phyloP scores from a whole-genome alignment of 2,113 vertebrate genomes.

The Trematocara macrostoma region DNA sequence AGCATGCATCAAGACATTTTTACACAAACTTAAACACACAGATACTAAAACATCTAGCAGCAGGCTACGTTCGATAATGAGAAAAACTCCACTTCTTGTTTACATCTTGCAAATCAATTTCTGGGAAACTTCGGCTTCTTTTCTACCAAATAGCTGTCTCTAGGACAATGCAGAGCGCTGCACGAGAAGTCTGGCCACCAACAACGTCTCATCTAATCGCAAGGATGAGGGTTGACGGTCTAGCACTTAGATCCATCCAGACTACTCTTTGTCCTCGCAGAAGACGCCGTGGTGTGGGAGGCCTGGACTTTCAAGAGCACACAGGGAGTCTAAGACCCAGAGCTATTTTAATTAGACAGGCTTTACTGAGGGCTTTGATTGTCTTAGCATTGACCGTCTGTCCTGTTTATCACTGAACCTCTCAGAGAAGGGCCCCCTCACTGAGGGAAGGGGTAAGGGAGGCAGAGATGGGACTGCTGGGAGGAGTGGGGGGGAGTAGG shows the following conservation, averaged over 20 bases:
- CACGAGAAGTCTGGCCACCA: not conserved
- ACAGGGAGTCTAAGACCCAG: constrained; percentile 23
- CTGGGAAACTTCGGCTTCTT: not conserved
- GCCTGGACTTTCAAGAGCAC: not conserved
- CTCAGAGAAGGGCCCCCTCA: constrained; percentile 46
- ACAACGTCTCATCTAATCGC: not conserved
- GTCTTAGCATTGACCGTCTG: constrained; percentile 63
- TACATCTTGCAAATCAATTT: not conserved
- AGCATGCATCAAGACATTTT: not conserved
- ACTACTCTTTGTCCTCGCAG: not conserved
- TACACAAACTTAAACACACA: not conserved
- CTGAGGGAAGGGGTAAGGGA: constrained; percentile 12
- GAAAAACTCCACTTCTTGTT: not conserved
- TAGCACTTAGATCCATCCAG: not conserved
- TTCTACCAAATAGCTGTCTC: not conserved
- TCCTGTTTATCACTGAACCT: constrained; percentile 57
- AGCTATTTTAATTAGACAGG: constrained; percentile 67
- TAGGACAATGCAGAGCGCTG: not conserved
- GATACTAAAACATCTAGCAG: not conserved
- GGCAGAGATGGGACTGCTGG: constrained; percentile 8
- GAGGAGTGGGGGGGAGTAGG: not conserved
- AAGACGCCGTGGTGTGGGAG: constrained; percentile 5
- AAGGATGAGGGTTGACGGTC: not conserved
- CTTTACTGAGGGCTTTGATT: constrained; percentile 53
- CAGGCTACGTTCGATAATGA: not conserved